Evolutionary conservation across 2,113 vertebrate species (phyloP).

Genomic region (Misgurnus mizolepis): DNA sequence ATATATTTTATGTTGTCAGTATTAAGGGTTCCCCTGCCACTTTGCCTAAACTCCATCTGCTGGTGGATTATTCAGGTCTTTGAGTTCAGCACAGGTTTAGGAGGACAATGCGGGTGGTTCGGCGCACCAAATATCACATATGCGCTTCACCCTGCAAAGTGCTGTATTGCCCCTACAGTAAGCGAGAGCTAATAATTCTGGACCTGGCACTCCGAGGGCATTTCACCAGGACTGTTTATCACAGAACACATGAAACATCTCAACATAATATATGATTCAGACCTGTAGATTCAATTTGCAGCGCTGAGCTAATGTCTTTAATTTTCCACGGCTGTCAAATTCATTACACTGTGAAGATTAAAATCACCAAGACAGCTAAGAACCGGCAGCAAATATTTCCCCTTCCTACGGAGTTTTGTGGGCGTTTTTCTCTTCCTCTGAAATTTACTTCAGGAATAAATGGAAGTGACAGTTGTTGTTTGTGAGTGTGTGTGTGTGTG

Average conservation of each 20-base stretch:
- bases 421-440: constrained; percentile 25
- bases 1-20: constrained; percentile 29
- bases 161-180: constrained; percentile 40
- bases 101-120: constrained; percentile 34
- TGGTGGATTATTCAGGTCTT: constrained; percentile 30
- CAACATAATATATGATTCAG: constrained; percentile 48
- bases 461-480: constrained; percentile 29
- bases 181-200: constrained; percentile 50
- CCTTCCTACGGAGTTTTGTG: constrained; percentile 31
- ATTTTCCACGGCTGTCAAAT: constrained; percentile 60
- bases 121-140: constrained; percentile 36
- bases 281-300: constrained; percentile 50
- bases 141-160: constrained; percentile 16
- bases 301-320: constrained; percentile 53
- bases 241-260: constrained; percentile 55
- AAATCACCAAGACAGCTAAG: constrained; percentile 47
- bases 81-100: constrained; percentile 5
- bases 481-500: not conserved
- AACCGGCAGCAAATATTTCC: constrained; percentile 43
- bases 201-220: constrained; percentile 45
- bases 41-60: constrained; percentile 39
- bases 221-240: constrained; percentile 57
- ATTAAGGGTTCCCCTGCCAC: constrained; percentile 19
- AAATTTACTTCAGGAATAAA: constrained; percentile 39
- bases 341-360: constrained; percentile 54